Conservation (phyloP, 2,113 vertebrate genomes). For the Dascyllus trimaculatus region DNA sequence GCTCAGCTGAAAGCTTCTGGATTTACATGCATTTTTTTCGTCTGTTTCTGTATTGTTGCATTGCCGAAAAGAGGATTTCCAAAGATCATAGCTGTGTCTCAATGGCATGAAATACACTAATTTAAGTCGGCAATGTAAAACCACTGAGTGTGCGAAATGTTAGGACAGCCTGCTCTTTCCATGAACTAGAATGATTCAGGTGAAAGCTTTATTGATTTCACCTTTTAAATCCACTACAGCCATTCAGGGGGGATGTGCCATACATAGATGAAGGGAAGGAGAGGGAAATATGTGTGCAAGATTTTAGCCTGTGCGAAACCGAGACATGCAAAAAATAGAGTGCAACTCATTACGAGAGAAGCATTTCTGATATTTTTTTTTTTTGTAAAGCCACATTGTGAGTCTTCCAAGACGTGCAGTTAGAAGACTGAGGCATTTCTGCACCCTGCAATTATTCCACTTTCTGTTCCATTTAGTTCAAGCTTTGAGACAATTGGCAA, state of each 20-base stretch:
- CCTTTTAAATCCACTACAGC: conserved; percentile 45
- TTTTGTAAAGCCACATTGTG: neutral
- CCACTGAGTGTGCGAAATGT: conserved; percentile 29
- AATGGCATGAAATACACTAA: conserved; percentile 10
- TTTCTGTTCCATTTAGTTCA: conserved; percentile 24
- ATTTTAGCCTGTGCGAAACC: conserved; percentile 45
- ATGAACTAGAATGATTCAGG: conserved; percentile 23
- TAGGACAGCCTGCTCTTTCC: conserved; percentile 11
- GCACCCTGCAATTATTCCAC: conserved; percentile 11
- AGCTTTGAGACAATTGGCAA: neutral
- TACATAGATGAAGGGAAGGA: conserved; percentile 23
- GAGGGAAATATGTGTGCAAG: conserved; percentile 15
- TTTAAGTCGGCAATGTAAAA: conserved; percentile 32
- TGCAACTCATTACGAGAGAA: conserved; percentile 20
- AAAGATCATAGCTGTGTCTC: conserved; percentile 21
- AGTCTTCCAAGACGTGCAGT: neutral
- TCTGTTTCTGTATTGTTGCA: neutral
- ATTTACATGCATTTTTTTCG: conserved; percentile 16
- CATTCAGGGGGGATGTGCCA: conserved; percentile 24
- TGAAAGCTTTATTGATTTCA: conserved; percentile 49
- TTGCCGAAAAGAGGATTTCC: conserved; percentile 15
- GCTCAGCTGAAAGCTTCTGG: conserved; percentile 25
- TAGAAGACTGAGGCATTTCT: neutral
- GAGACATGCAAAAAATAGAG: conserved; percentile 19
- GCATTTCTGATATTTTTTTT: conserved; percentile 1